Conservation (phyloP, 2,888 invertebrate species). For the Hemaris fuciformis region DNA sequence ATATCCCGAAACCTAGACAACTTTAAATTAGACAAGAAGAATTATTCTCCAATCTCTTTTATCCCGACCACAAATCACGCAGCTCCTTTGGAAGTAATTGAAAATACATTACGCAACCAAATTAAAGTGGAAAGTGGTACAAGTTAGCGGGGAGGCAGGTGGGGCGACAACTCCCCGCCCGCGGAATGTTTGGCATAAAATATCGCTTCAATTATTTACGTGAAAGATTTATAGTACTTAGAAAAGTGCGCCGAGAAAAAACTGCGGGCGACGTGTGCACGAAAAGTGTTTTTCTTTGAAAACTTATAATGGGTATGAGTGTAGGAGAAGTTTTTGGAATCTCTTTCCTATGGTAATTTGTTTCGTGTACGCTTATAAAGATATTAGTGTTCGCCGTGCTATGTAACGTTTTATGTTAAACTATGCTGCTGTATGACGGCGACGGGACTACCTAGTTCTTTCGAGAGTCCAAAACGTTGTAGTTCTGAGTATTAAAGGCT, state of each 20-base stretch:
- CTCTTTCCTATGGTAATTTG: conserved; percentile 81
- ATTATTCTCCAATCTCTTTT: conserved; percentile 71
- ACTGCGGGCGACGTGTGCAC: conserved; percentile 78
- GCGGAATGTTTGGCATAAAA: conserved; percentile 82
- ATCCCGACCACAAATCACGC: conserved; percentile 75
- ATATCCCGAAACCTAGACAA: conserved; percentile 39
- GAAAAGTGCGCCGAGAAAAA: conserved; percentile 81
- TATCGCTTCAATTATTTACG: conserved; percentile 83
- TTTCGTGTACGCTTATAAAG: conserved; percentile 74
- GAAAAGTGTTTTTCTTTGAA: conserved; percentile 80
- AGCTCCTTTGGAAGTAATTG: conserved; percentile 78
- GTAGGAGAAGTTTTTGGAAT: conserved; percentile 75
- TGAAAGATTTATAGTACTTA: conserved; percentile 80
- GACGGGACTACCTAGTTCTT: too few species aligned
- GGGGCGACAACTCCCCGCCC: conserved; percentile 72
- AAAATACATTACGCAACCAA: conserved; percentile 82
- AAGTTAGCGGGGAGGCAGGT: conserved; percentile 77
- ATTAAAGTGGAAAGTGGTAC: conserved; percentile 81
- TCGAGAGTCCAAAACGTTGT: too few species aligned
- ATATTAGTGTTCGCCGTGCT: conserved; percentile 47
- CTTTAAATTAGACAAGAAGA: conserved; percentile 70
- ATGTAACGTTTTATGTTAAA: background rate
- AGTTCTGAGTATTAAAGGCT: too few species aligned
- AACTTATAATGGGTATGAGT: conserved; percentile 81
- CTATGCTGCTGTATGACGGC: too few species aligned